phyloP scores from a whole-genome alignment of 2,888 invertebrate species.

The Arge pagana region DNA sequence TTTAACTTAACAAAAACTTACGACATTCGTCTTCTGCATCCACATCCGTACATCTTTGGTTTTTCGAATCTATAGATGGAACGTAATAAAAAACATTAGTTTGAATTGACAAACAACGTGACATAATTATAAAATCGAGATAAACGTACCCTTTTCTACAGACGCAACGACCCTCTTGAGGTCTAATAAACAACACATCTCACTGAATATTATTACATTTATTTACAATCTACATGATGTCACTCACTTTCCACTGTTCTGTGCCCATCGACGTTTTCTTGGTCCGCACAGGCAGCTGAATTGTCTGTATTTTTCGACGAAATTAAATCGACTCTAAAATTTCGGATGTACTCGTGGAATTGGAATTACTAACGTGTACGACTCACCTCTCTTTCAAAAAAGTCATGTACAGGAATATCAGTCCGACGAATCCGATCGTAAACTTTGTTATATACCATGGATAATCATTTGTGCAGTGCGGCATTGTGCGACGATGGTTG shows the following conservation, averaged over 20 bases:
- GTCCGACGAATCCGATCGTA: constrained; percentile 44
- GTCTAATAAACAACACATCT: constrained; percentile 40
- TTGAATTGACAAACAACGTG: neutral
- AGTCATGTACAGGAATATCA: constrained; percentile 43
- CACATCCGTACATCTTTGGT: constrained; percentile 10
- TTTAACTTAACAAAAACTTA: constrained; percentile 4
- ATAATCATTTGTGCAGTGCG: constrained; percentile 41
- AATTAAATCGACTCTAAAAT: neutral
- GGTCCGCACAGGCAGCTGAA: constrained; percentile 30
- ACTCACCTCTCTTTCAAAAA: constrained; percentile 46
- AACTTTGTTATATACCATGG: constrained; percentile 52
- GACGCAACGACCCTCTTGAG: constrained; percentile 36
- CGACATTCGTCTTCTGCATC: constrained; percentile 8
- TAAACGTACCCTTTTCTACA: constrained; percentile 40
- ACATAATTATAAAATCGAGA: neutral
- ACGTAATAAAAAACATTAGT: neutral
- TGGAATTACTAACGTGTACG: neutral
- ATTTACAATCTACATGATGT: constrained; percentile 14
- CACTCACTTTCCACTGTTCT: constrained; percentile 30
- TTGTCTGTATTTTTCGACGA: constrained; percentile 14
- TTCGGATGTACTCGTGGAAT: neutral
- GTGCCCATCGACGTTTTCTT: constrained; percentile 26
- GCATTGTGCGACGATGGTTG: constrained; percentile 36
- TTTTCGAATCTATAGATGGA: constrained; percentile 1
- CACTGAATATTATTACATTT: constrained; percentile 38